A percentile compares a stretch with the other conserved stretches of the same genome.
phyloP scores from a whole-genome alignment of 2,113 vertebrate genomes.

The Oncorhynchus tshawytscha region DNA sequence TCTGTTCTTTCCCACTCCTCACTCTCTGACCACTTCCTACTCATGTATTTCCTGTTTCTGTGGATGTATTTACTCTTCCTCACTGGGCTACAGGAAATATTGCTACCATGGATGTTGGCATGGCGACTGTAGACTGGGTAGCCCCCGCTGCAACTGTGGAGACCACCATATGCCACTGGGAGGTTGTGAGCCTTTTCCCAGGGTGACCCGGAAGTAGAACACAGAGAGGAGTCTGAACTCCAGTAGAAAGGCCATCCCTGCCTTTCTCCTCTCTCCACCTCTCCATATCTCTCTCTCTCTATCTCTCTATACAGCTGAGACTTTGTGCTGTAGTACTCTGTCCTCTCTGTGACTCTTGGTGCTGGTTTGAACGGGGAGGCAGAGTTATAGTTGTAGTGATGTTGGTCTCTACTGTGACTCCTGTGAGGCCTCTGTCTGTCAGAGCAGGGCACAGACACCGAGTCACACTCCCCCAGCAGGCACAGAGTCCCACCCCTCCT shows the following conservation, averaged over 20 bases:
- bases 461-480: slow-evolving; percentile 57
- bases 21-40: slow-evolving; percentile 41
- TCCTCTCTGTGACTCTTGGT: slow-evolving; percentile 17
- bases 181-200: slow-evolving; percentile 47
- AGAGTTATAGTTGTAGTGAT: slow-evolving; percentile 18
- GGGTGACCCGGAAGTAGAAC: slow-evolving; percentile 60
- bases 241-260: slow-evolving; percentile 45
- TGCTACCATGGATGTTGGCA: slow-evolving; percentile 64
- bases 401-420: slow-evolving; percentile 34
- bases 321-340: slow-evolving; percentile 35
- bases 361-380: slow-evolving; percentile 40
- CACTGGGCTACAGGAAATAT: slow-evolving; percentile 25
- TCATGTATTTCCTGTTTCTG: slow-evolving; percentile 62
- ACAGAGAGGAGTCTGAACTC: slow-evolving; percentile 61
- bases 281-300: slow-evolving; percentile 36
- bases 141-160: slow-evolving; percentile 71
- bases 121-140: slow-evolving; percentile 71
- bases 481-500: slow-evolving; percentile 50
- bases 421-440: slow-evolving; percentile 57
- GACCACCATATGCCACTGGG: slow-evolving; percentile 39
- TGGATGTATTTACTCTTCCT: slow-evolving; percentile 64
- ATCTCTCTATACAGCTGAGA: slow-evolving; percentile 48
- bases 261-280: slow-evolving; percentile 35
- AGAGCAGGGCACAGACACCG: slow-evolving; percentile 39
- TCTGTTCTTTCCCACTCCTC: slow-evolving; percentile 33